phyloP scores from a whole-genome alignment of 2,888 invertebrate species.

The Sminthurinus aureus region DNA sequence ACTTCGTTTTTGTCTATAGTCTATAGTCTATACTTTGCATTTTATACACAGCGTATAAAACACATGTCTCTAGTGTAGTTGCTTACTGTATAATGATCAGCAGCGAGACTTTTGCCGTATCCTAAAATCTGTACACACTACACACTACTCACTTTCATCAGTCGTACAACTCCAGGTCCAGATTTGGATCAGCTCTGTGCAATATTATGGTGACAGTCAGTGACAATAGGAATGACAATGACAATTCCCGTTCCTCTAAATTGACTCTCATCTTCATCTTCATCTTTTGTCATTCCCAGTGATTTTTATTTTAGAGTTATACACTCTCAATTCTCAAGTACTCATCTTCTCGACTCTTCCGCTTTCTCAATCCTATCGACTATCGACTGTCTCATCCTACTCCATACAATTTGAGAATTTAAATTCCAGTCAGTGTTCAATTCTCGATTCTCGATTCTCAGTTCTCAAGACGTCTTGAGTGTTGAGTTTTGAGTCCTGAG shows the following conservation, averaged over 20 bases:
- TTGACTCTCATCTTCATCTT: conserved; percentile 12
- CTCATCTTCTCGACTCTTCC: background rate
- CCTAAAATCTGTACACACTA: background rate
- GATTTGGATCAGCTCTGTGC: background rate
- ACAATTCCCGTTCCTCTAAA: background rate
- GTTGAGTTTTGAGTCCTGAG: too few relatives aligned
- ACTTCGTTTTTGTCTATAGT: background rate
- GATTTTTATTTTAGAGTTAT: conserved; percentile 19
- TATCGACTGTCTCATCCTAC: background rate
- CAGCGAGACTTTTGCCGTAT: too few relatives aligned
- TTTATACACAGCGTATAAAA: too few relatives aligned
- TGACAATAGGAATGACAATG: background rate
- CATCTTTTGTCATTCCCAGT: conserved; percentile 15
- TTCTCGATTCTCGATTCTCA: too few relatives aligned
- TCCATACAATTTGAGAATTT: background rate
- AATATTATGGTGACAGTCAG: background rate
- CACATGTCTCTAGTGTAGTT: too few relatives aligned
- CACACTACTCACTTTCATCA: too few relatives aligned
- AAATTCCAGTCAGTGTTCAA: too few relatives aligned
- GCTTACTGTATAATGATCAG: too few relatives aligned
- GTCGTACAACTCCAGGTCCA: too few relatives aligned
- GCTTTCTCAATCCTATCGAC: background rate
- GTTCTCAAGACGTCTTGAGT: too few relatives aligned
- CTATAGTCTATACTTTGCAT: background rate
- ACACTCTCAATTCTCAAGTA: background rate